Evolutionary conservation across 2,888 invertebrate species (phyloP), one percentile per base, ranked within the genome.

Genomic region (Lobophora halterata): DNA sequence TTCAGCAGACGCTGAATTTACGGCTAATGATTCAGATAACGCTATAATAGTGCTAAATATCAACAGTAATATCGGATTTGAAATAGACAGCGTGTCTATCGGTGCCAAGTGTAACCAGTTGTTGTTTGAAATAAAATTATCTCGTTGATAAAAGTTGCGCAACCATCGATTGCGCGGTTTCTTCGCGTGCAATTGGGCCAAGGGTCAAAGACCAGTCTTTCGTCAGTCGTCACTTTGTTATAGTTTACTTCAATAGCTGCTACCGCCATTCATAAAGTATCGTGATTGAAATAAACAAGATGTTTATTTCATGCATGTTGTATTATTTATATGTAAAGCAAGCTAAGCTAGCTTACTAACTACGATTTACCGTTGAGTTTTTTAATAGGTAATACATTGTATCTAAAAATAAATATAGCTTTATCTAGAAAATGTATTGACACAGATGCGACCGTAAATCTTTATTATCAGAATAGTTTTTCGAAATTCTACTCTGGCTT

Each of bases 141-240:
- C 56, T 49, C 47, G 28, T 51, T 49, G 63, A 65, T 59, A 64
- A 34, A 38, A 33, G 55, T 65, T 65, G 61, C 55, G 65, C 63
- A 65, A 70, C n/a, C 52, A 48, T 56, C 46, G 52, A 51, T 51
- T 49, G 38, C 43, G 47, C 51, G 37, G 21, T 35, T 37, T 42
- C 48, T 50, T 47, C 44, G 25, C 34, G 27, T 55, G 49, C 46
- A 74, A 79, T 63, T 70, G 58, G 72, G 70, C 49, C 69, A 72
- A 60, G 61, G 81, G 75, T 78, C 78, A 75, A 71, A 77, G 71
- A 74, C 73, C 79, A 65, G 58, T 46, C 58, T 55, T 62, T 73
- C 68, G 61, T 66, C n/a, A n/a, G 39, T 49, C 49, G 41, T 60
- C 58, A 58, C 59, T n/a, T n/a, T n/a, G n/a, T n/a, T 54, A 41